Percentiles rank a stretch among this genome's conserved stretches.
Conservation (phyloP, 2,888 invertebrate species). For the Tinea pellionella region DNA sequence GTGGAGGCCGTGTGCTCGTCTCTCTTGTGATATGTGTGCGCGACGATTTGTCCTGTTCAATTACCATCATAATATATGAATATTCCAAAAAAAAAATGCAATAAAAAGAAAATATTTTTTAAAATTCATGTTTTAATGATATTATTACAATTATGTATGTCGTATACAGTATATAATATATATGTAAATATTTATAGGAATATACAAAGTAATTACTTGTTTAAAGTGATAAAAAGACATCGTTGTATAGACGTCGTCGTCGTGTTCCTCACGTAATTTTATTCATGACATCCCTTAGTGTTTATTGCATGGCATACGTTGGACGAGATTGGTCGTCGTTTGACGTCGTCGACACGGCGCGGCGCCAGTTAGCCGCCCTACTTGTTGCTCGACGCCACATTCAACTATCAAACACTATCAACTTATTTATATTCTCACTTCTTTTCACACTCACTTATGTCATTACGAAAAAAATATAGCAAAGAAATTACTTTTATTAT, state of each 20-base stretch:
- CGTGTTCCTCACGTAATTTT: slow-evolving; percentile 5
- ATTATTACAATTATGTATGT: no score
- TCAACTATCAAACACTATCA: slow-evolving; percentile 10
- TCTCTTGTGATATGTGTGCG: no score
- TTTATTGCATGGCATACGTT: slow-evolving; percentile 10
- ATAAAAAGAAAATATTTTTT: no score
- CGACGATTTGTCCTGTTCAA: no score
- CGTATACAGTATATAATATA: no score
- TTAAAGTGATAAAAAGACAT: neutral
- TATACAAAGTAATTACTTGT: neutral
- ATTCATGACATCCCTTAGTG: slow-evolving; percentile 11
- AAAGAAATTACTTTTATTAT: neutral
- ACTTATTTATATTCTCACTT: slow-evolving; percentile 4
- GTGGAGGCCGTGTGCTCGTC: no score
- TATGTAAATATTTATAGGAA: neutral
- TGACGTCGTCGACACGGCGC: slow-evolving; percentile 23
- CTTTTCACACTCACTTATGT: neutral
- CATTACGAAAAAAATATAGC: neutral
- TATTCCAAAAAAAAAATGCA: no score
- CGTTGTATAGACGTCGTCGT: neutral
- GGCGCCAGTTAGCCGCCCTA: slow-evolving; percentile 55
- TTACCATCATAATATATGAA: no score
- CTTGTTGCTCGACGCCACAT: slow-evolving; percentile 42
- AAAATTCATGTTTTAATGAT: no score
- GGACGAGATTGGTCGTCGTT: neutral